Evolutionary conservation across 2,113 vertebrate species (phyloP).

Genomic region (Odocoileus virginianus): DNA sequence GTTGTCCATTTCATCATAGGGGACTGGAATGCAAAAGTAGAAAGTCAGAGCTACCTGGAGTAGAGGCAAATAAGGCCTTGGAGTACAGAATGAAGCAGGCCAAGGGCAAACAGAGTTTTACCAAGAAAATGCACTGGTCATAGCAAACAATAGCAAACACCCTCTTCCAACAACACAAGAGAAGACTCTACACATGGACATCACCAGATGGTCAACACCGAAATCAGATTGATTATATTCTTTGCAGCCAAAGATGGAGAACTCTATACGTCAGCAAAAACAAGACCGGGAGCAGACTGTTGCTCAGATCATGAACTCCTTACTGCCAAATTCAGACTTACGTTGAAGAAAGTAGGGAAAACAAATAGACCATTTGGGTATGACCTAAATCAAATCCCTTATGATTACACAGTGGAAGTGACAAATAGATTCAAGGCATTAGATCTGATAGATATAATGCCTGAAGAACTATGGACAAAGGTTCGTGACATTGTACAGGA

Average conservation of each 20-base stretch:
- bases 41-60: neutral
- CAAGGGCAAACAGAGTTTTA: neutral
- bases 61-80: neutral
- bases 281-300: neutral
- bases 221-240: neutral
- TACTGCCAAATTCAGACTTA: neutral
- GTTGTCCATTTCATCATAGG: neutral
- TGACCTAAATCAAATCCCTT: neutral
- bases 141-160: neutral
- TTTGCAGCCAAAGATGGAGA: neutral
- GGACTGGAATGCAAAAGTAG: neutral
- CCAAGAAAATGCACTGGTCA: neutral
- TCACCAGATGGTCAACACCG: neutral
- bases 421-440: neutral
- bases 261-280: neutral
- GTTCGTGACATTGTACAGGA: neutral
- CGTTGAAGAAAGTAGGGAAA: neutral
- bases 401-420: neutral
- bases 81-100: neutral
- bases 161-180: neutral
- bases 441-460: neutral
- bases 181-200: neutral
- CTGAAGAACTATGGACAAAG: neutral
- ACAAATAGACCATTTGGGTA: neutral
- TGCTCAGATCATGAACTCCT: neutral